Conservation (phyloP, 1,140 invertebrate genomes). For the Oscheius sp. region DNA sequence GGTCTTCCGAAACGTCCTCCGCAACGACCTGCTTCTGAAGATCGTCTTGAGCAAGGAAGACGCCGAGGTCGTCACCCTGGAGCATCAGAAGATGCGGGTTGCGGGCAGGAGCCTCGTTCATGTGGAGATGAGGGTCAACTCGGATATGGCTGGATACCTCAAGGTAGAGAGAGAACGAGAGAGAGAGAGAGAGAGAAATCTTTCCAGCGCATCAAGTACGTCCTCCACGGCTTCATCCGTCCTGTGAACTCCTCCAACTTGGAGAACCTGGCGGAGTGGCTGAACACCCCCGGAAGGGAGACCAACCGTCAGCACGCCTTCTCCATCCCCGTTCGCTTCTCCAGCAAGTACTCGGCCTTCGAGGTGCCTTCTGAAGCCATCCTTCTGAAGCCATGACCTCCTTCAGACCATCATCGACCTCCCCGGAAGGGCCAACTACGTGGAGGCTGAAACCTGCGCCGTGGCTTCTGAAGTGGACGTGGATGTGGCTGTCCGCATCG, state of each 20-base stretch:
- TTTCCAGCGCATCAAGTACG: background rate
- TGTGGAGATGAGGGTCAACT: background rate
- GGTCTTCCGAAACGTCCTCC: background rate
- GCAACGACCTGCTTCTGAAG: background rate
- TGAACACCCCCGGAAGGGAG: background rate
- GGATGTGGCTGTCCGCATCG: background rate
- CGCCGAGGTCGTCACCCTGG: background rate
- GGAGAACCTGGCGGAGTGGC: background rate
- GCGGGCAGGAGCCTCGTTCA: background rate
- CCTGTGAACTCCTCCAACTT: background rate
- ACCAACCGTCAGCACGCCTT: background rate
- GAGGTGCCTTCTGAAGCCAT: no score
- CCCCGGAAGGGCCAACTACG: background rate
- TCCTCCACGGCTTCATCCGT: background rate
- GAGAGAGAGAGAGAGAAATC: no score
- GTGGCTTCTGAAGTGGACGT: background rate
- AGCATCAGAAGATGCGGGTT: background rate
- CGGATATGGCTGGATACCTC: background rate
- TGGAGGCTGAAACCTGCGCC: background rate
- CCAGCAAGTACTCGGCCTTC: background rate
- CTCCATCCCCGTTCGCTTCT: background rate
- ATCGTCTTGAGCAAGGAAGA: background rate
- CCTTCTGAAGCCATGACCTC: no score
- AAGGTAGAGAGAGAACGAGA: no score
- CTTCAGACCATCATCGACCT: background rate